Conservation (phyloP, 2,888 invertebrate species). For the Ennomos fuscantarius region DNA sequence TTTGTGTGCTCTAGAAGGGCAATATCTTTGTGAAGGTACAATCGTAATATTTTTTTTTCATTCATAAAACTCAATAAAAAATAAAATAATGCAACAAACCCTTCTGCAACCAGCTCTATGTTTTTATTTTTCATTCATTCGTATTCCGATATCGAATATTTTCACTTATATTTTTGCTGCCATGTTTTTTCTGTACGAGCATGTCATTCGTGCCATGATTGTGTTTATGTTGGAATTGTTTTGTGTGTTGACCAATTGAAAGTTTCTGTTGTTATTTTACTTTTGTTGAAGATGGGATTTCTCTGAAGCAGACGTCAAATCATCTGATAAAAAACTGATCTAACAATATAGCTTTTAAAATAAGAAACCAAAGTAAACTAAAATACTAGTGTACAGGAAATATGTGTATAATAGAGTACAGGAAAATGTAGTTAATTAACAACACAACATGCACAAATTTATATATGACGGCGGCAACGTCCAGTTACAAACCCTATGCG, state of each 20-base stretch:
- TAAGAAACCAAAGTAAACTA: too few species aligned
- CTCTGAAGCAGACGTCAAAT: background rate
- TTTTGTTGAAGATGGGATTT: background rate
- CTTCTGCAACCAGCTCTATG: constrained; percentile 3
- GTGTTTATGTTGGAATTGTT: constrained; percentile 18
- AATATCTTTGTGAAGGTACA: too few species aligned
- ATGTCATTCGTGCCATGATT: constrained; percentile 22
- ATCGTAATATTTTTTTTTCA: too few species aligned
- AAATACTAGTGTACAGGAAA: too few species aligned
- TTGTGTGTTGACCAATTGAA: constrained; percentile 8
- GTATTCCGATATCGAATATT: constrained; percentile 27
- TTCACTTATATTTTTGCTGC: constrained; percentile 30
- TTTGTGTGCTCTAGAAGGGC: too few species aligned
- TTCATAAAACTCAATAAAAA: background rate
- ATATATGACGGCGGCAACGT: too few species aligned
- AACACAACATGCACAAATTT: too few species aligned
- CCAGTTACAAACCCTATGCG: too few species aligned
- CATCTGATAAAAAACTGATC: background rate
- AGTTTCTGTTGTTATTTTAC: background rate
- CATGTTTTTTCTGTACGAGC: constrained; percentile 23
- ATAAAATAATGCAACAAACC: background rate
- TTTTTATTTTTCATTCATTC: constrained; percentile 22
- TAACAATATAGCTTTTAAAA: too few species aligned
- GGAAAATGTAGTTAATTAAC: too few species aligned
- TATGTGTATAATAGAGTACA: too few species aligned